phyloP scores from a whole-genome alignment of 2,113 vertebrate species.

The Arothron firmamentum region DNA sequence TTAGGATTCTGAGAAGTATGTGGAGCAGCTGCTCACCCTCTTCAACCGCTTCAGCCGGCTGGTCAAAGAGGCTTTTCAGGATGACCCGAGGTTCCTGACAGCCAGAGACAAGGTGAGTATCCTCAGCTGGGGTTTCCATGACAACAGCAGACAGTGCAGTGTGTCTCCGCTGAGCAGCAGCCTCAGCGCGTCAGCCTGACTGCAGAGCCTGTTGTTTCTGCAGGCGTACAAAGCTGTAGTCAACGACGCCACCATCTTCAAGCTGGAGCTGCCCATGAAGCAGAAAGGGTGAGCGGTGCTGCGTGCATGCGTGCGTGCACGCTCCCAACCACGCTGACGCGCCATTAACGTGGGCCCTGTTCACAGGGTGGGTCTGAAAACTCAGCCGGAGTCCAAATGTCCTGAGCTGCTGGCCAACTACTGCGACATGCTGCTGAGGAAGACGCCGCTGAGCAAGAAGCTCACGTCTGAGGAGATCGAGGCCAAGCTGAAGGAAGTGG shows the following conservation, averaged over 20 bases:
- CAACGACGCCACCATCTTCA: constrained; percentile 99
- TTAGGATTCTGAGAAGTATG: constrained; percentile 98
- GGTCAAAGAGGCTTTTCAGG: constrained; percentile 98
- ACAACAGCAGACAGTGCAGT: not conserved
- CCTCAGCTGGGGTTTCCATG: not conserved
- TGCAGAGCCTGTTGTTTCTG: not conserved
- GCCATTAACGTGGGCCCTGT: not conserved
- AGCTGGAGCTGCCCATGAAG: constrained; percentile 97
- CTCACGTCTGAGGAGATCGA: constrained; percentile 98
- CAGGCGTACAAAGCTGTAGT: constrained; percentile 99
- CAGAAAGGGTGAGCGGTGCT: constrained; percentile 89
- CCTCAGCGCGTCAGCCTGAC: not conserved
- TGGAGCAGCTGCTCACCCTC: constrained; percentile 94
- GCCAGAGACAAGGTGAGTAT: constrained; percentile 91
- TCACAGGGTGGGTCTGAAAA: constrained; percentile 91
- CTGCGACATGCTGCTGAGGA: constrained; percentile 98
- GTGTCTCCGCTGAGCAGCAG: rapidly evolving
- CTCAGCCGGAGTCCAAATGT: constrained; percentile 97
- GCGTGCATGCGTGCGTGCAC: rapidly evolving
- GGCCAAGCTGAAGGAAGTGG: constrained; percentile 99
- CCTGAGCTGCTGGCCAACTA: constrained; percentile 99
- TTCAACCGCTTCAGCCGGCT: constrained; percentile 99
- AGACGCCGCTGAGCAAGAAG: constrained; percentile 99
- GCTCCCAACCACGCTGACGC: not conserved
- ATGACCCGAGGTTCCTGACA: constrained; percentile 97